Conservation (phyloP, 1,140 invertebrate species). For the Dendroctonus ponderosae region DNA sequence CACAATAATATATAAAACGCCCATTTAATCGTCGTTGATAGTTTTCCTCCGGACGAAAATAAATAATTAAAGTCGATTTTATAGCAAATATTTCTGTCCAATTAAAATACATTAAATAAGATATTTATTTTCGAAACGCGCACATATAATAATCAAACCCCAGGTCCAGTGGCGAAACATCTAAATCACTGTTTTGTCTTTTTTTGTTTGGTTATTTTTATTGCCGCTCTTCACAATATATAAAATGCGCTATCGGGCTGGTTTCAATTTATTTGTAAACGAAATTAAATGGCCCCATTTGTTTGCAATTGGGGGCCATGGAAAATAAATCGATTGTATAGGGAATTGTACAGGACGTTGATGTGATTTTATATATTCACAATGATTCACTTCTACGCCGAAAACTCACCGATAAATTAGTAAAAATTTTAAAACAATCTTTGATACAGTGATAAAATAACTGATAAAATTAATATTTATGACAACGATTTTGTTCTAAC, state of each 20-base stretch:
- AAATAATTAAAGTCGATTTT: conserved; percentile 24
- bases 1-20: too few relatives aligned
- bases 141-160: conserved; percentile 31
- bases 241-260: background rate
- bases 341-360: too few relatives aligned
- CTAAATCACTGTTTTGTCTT: conserved; percentile 26
- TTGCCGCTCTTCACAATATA: conserved; percentile 4
- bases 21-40: background rate
- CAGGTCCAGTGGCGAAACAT: conserved; percentile 13
- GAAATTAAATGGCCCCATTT: conserved; percentile 2
- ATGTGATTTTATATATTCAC: too few relatives aligned
- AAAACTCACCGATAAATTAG: too few relatives aligned
- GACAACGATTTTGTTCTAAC: too few relatives aligned
- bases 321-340: too few relatives aligned
- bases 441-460: too few relatives aligned
- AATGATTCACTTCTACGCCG: too few relatives aligned
- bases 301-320: background rate
- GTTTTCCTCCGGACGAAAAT: conserved; percentile 3
- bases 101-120: conserved; percentile 30
- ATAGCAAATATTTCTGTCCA: conserved; percentile 30
- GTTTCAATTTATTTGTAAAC: conserved; percentile 14
- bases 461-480: too few relatives aligned
- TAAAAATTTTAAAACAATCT: too few relatives aligned
- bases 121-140: conserved; percentile 23
- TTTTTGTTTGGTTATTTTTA: conserved; percentile 19